Base-by-base conservation (phyloP, 2,113 vertebrate species). In the Leucoraja erinaceus region DNA sequence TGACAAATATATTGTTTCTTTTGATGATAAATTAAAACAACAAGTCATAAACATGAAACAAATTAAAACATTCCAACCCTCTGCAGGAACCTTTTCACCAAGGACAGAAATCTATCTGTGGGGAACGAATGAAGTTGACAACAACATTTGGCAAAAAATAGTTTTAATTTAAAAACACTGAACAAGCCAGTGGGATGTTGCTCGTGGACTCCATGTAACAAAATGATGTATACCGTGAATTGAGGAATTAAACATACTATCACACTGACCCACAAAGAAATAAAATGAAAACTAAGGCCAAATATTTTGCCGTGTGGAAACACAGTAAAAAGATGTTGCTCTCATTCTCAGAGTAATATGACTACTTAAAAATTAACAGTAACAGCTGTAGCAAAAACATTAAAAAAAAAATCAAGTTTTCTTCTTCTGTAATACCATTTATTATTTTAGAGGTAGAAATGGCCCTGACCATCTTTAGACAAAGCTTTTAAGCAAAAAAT, bases 391-490 rank as follows among this genome's bases (percentile, higher is more conserved):
- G 90, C 68, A 68, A 91, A 91, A 72, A 91, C 33, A 91, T 63
- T 25, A 91, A 91, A 91, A 91, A 91, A 91, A 91, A 91, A 72
- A n/a, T 68, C 61, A 72, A 91, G 66, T 47, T 74, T 47, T 74
- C 72, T 91, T 88, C 83, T 91, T 91, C 90, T 91, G 68, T 12
- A 91, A 72, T 91, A 91, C 33, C 68, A 91, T 91, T 91, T 91
- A 91, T 91, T 91, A 70, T 91, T 74, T 33, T 74, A 72, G 90
- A 91, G 90, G 90, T 91, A 91, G 90, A 91, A 91, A 91, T 91
- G 66, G 90, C 68, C 90, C 90, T 91, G 72, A 91, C 90, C 66
- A 72, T 72, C 33, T 91, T 91, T 72, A 91, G 38, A 47, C 90
- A 72, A 74, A 91, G 66, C 68, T 72, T 28, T 91, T 74, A 91